Percentiles rank a stretch among this genome's conserved stretches.
Conservation (phyloP, 2,113 vertebrate species). For the Oncorhynchus kisutch region DNA sequence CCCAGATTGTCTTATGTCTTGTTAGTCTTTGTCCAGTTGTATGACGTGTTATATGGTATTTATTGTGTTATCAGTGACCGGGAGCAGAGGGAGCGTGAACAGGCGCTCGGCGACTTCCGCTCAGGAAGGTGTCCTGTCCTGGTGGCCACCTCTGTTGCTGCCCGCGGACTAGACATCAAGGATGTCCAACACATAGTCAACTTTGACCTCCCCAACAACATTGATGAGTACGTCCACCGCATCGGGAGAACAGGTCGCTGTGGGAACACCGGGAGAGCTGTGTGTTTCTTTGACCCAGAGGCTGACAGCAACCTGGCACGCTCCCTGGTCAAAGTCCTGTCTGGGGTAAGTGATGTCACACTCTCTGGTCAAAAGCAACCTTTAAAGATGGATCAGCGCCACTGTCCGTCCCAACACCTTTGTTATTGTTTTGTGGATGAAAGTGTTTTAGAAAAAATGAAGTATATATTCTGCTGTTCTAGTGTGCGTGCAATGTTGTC, state of each 20-base stretch:
- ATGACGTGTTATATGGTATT: neutral
- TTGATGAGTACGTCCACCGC: slow-evolving; percentile 93
- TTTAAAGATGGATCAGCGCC: no score
- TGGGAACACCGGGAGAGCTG: slow-evolving; percentile 85
- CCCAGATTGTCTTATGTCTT: neutral
- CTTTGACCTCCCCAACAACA: slow-evolving; percentile 86
- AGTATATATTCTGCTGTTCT: no score
- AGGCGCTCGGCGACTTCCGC: slow-evolving; percentile 85
- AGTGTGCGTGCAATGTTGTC: no score
- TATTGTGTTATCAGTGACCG: slow-evolving; percentile 75
- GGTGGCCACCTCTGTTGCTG: slow-evolving; percentile 93
- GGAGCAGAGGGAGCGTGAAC: slow-evolving; percentile 87
- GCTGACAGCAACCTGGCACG: slow-evolving; percentile 77
- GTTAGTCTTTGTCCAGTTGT: neutral
- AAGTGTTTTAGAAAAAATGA: no score
- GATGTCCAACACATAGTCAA: slow-evolving; percentile 94
- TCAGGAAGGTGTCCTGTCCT: slow-evolving; percentile 84
- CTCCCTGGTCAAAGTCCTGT: slow-evolving; percentile 81
- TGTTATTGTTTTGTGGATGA: no score
- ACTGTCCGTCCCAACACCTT: no score
- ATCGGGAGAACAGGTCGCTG: slow-evolving; percentile 95
- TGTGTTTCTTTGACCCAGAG: slow-evolving; percentile 84
- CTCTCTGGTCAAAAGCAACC: no score
- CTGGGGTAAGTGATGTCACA: slow-evolving; percentile 70
- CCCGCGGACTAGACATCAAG: slow-evolving; percentile 91